These are phyloP conservation scores for Cecropterus lyciades DNA, from an alignment of 1,140 invertebrate species.

Conservation along the genomic window DNA sequence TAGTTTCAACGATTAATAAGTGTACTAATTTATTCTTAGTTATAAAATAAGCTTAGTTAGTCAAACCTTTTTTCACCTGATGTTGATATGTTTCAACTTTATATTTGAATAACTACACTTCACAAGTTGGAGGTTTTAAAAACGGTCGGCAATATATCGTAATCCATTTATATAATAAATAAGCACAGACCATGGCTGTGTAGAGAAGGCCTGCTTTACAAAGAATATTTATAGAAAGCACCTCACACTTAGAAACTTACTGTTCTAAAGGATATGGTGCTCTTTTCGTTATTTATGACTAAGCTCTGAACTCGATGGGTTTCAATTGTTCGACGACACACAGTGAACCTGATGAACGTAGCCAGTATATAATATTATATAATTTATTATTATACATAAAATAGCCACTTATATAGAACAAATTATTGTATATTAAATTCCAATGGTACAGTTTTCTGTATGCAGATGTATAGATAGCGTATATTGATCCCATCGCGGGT, in stretches of 20 bases:
- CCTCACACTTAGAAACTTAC: not conserved
- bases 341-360: not conserved
- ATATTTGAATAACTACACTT: too few species aligned
- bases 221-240: conserved; percentile 14
- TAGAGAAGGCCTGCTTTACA: conserved; percentile 14
- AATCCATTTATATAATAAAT: not conserved
- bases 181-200: conserved; percentile 23
- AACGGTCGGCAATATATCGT: conserved; percentile 20
- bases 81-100: too few species aligned
- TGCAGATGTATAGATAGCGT: conserved; percentile 11
- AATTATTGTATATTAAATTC: conserved; percentile 26
- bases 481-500: too few species aligned
- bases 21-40: too few species aligned
- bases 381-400: conserved; percentile 14
- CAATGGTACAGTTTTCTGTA: conserved; percentile 34
- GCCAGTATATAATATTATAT: conserved; percentile 7
- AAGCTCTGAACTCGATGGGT: not conserved
- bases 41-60: too few species aligned
- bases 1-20: too few species aligned
- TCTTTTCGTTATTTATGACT: conserved; percentile 11
- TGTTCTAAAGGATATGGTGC: conserved; percentile 20
- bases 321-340: not conserved
- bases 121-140: conserved; percentile 75
- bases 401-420: conserved; percentile 22
- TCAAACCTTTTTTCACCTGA: too few species aligned